These are phyloP conservation scores for Campylomormyrus numenius DNA, from an alignment of 2,113 vertebrate species.

Conservation along the genomic window DNA sequence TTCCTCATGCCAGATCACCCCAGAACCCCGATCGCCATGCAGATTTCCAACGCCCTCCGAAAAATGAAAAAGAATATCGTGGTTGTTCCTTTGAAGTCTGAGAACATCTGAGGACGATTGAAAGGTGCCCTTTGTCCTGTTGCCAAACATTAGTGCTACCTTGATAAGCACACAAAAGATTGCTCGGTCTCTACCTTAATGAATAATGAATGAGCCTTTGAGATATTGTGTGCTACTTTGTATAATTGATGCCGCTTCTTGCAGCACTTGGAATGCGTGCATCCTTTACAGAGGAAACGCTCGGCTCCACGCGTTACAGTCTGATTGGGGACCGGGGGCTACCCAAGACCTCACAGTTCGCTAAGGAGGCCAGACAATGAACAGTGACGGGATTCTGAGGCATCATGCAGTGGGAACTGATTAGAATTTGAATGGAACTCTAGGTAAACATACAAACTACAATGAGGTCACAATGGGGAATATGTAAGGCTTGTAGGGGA, in stretches of 20 bases:
- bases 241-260: background rate
- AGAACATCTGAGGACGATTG: conserved; percentile 11
- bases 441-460: background rate
- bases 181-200: conserved; percentile 27
- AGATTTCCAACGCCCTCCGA: background rate
- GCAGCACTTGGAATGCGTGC: background rate
- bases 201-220: conserved; percentile 33
- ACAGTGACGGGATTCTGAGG: background rate
- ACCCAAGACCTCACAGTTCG: background rate
- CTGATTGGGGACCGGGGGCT: background rate
- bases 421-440: background rate
- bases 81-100: conserved; percentile 16
- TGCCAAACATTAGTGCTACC: conserved; percentile 24
- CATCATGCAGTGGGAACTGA: background rate
- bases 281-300: background rate
- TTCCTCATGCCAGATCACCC: background rate
- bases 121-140: conserved; percentile 11
- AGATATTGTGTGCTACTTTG: background rate
- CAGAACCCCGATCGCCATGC: background rate
- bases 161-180: conserved; percentile 20
- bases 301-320: background rate
- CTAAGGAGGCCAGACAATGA: background rate
- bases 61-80: background rate
- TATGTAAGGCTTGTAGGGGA: background rate
- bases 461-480: background rate